phyloP scores from a whole-genome alignment of 2,113 vertebrate genomes.

The Ictalurus furcatus region DNA sequence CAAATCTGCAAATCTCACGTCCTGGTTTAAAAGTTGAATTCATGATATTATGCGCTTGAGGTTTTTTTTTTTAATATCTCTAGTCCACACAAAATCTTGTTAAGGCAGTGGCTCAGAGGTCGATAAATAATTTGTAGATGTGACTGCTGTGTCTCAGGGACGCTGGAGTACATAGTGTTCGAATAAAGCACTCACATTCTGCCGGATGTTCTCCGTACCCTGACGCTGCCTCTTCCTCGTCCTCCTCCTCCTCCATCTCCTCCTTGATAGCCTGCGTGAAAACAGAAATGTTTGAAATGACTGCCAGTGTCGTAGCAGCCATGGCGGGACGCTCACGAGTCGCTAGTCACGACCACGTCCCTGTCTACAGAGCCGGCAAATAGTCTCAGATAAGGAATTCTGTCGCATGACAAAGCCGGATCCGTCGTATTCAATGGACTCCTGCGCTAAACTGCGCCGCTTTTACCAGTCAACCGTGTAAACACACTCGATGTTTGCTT shows the following conservation, averaged over 20 bases:
- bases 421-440: neutral
- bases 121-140: neutral
- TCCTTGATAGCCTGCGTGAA: constrained; percentile 79
- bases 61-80: no score
- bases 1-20: neutral
- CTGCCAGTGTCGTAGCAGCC: neutral
- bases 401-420: neutral
- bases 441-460: neutral
- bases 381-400: neutral
- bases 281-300: neutral
- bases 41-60: neutral
- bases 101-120: neutral
- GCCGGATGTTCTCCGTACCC: constrained; percentile 71
- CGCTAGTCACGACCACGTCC: neutral
- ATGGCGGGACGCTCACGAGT: neutral
- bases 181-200: constrained; percentile 76
- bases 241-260: constrained; percentile 62
- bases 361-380: neutral
- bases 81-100: neutral
- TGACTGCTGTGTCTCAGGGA: neutral
- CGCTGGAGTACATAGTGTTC: neutral
- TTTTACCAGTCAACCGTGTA: no score
- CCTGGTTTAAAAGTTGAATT: neutral
- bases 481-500: no score
- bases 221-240: constrained; percentile 68